Base-by-base conservation (phyloP, 2,888 invertebrate species). In the Cheilosia scutellata region DNA sequence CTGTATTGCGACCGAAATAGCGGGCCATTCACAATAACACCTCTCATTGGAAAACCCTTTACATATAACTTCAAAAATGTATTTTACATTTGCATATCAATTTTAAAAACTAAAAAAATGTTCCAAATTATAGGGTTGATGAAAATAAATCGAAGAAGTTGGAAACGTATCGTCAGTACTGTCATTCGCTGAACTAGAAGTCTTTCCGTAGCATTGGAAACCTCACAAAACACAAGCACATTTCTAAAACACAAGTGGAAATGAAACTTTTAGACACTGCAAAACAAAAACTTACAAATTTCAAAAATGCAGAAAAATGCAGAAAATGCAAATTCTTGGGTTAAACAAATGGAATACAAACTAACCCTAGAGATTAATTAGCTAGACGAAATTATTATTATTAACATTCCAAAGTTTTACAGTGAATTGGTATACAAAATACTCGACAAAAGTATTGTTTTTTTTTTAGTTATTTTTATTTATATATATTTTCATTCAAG, bases 231-330 rank as follows among this genome's bases (percentile, higher is more conserved):
- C 47, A 51, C 66, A 78, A 57, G 25, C 60, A 68, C 78, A 55
- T 62, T 57, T 68, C 63, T 60, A 42, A 9, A 49, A 16, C 6
- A 40, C 16, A 49, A 16, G 2, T 5, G 16, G 11, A 27, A 55
- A 55, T 60, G 51, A 37, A 60, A 47, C 66, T 27, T 5, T 42
- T 40, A 65, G 13, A 37, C 47, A 66, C 20, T 5, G 40, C 37
- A 72, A 77, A 82, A 53, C 37, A 31, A 66, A 77, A 33, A 29
- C 11, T 33, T 33, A 25, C 16, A 55, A 60, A 63, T 9, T 55
- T 16, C 20, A 27, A 74, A 84, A 31, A 37, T 79, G 66, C 68
- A 63, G 72, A 83, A 47, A 68, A 65, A 78, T 74, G 62, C 78
- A 74, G 78, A 47, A 68, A 65, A 78, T 74, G 62, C 78, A 74